Percentiles rank a stretch among this genome's conserved stretches.
These are phyloP conservation scores for Galerucella nymphaeae DNA, from an alignment of 2,888 invertebrate species.

Conservation along the genomic window DNA sequence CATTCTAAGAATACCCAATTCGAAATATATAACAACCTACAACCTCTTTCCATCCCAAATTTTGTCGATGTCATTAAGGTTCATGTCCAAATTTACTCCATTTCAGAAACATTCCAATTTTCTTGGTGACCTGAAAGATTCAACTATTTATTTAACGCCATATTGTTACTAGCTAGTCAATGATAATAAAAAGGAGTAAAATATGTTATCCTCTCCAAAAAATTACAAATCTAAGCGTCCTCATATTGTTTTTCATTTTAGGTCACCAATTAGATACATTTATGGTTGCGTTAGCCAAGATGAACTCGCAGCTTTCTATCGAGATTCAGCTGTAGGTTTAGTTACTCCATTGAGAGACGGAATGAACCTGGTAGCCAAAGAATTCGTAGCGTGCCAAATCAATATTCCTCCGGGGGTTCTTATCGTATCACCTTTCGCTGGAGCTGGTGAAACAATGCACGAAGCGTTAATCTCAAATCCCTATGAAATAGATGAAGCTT, in stretches of 20 bases:
- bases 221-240: too few species aligned
- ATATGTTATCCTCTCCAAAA: too few species aligned
- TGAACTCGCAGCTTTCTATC: conserved; percentile 86
- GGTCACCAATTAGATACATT: conserved; percentile 85
- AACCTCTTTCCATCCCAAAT: too few species aligned
- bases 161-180: too few species aligned
- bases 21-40: too few species aligned
- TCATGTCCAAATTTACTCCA: background rate
- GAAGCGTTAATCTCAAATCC: conserved; percentile 91
- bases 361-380: conserved; percentile 93
- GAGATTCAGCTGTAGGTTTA: conserved; percentile 87
- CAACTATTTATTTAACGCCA: too few species aligned
- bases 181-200: too few species aligned
- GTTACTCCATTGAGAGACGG: conserved; percentile 90
- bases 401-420: conserved; percentile 85
- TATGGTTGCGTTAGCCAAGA: conserved; percentile 90
- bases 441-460: conserved; percentile 94
- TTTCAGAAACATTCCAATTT: too few species aligned
- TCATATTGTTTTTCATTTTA: background rate
- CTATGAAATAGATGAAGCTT: conserved; percentile 88
- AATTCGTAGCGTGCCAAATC: conserved; percentile 92
- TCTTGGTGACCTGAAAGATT: too few species aligned
- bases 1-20: too few species aligned
- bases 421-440: conserved; percentile 91
- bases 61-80: background rate